Base-by-base conservation (phyloP, 2,113 vertebrate genomes). In the Salminus brasiliensis region DNA sequence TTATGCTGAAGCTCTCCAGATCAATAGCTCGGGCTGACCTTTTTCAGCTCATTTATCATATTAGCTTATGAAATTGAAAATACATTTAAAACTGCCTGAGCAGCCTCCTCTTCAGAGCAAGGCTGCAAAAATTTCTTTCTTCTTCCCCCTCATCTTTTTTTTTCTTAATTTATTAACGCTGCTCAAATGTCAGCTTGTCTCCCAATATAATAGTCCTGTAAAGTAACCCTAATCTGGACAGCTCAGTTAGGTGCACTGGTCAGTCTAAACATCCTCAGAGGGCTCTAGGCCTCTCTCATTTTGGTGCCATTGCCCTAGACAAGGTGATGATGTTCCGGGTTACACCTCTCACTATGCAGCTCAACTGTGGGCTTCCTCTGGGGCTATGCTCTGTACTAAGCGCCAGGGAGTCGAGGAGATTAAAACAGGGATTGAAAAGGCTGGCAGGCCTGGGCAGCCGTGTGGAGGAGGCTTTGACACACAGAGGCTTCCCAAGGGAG, bases 311-410 rank as follows among this genome's bases (percentile, higher is more conserved):
- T 84, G 85, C 79, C 88, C 83, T 85, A 87, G 89, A 92, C 90
- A 91, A 88, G 87, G 87, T 84, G 89, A 91, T 90, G 91, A 92
- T 89, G 88, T 66, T 82, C 57, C 43, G 32, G 67, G 63, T 71
- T 92, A 90, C 89, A 89, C 85, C 85, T 93, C 90, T 92, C 68
- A 76, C 60, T 62, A 47, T 77, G 70, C 73, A 57, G 66, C 76
- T 74, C 32, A 43, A 76, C 74, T 84, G 21, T 53, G 25, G 36
- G 79, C 29, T 85, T 81, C 75, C 83, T 88, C 66, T 66, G 72
- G 59, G 77, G 83, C 63, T 77, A 73, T 85, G 83, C 77, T 87
- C 52, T n/a, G 69, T 79, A 81, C 78, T 81, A 80, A 88, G 87
- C 85, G 84, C 87, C 85, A 88, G 72, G 67, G 53, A 70, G 34